Evolutionary conservation across 2,797 vertebrate genomes (phyloP).

Genomic region (Betta splendens): DNA sequence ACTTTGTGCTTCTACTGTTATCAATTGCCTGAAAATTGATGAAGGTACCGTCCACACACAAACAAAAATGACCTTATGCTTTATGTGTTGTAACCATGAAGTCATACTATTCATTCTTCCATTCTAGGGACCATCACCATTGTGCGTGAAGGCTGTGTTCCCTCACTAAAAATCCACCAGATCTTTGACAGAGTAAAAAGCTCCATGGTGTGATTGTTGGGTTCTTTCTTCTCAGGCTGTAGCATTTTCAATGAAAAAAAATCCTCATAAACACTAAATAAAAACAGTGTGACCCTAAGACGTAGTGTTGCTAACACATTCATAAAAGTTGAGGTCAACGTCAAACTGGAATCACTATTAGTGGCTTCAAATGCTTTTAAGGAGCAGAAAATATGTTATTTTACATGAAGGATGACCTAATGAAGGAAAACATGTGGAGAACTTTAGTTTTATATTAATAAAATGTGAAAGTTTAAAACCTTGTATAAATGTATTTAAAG

Average conservation of each 20-base stretch:
- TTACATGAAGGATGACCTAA: not conserved
- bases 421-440: not conserved
- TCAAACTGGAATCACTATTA: too few relatives aligned
- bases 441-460: too few relatives aligned
- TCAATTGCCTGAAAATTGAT: slow-evolving; percentile 88
- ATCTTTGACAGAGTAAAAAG: slow-evolving; percentile 87
- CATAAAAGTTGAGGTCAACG: too few relatives aligned
- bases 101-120: slow-evolving; percentile 11
- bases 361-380: too few relatives aligned
- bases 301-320: too few relatives aligned
- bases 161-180: slow-evolving; percentile 82
- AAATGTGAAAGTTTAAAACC: not conserved
- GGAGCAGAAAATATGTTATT: not conserved
- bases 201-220: slow-evolving; percentile 66
- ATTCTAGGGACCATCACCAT: slow-evolving; percentile 83
- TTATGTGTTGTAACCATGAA: slow-evolving; percentile 7
- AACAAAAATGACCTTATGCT: accelerated
- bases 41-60: slow-evolving; percentile 81
- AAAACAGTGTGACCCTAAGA: too few relatives aligned
- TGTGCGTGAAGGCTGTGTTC: slow-evolving; percentile 88
- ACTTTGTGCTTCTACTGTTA: slow-evolving; percentile 87
- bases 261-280: too few relatives aligned
- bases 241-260: too few relatives aligned
- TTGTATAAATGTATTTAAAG: slow-evolving; percentile 17
- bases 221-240: too few relatives aligned